phyloP scores from a whole-genome alignment of 1,140 invertebrate genomes.

The Heliconius eleuchia region DNA sequence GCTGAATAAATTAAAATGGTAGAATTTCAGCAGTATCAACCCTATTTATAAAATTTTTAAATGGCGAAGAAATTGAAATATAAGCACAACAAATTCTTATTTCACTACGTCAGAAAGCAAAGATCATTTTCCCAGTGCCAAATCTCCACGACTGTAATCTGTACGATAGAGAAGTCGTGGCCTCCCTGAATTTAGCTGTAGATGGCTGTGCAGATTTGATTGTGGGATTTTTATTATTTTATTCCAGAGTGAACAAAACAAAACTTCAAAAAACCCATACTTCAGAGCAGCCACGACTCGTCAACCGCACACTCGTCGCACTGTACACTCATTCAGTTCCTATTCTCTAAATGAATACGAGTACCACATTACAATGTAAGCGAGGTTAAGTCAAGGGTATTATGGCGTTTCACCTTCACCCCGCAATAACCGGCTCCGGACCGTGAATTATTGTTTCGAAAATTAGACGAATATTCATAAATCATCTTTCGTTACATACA shows the following conservation, averaged over 20 bases:
- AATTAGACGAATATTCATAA: slow-evolving; percentile 28
- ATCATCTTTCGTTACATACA: slow-evolving; percentile 18
- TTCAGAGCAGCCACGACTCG: too few relatives aligned
- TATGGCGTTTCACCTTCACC: slow-evolving; percentile 29
- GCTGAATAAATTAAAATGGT: not conserved
- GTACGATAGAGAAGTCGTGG: too few relatives aligned
- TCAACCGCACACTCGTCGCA: too few relatives aligned
- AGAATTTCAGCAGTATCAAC: not conserved
- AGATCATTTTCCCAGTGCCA: not conserved
- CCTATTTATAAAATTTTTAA: slow-evolving; percentile 1
- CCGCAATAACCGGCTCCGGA: slow-evolving; percentile 25
- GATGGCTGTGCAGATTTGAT: too few relatives aligned
- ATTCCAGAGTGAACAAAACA: too few relatives aligned
- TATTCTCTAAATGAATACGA: slow-evolving; percentile 23
- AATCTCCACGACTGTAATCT: not conserved
- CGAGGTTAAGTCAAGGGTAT: slow-evolving; percentile 29
- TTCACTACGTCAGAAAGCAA: not conserved
- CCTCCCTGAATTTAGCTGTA: too few relatives aligned
- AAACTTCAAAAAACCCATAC: too few relatives aligned
- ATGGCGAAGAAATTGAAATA: not conserved
- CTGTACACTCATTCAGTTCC: slow-evolving; percentile 6
- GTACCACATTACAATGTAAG: slow-evolving; percentile 24
- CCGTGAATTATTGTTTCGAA: slow-evolving; percentile 31
- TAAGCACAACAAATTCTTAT: slow-evolving; percentile 1
- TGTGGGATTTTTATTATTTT: too few relatives aligned